Conservation (phyloP, 2,113 vertebrate genomes). For the Ctenomys sociabilis region DNA sequence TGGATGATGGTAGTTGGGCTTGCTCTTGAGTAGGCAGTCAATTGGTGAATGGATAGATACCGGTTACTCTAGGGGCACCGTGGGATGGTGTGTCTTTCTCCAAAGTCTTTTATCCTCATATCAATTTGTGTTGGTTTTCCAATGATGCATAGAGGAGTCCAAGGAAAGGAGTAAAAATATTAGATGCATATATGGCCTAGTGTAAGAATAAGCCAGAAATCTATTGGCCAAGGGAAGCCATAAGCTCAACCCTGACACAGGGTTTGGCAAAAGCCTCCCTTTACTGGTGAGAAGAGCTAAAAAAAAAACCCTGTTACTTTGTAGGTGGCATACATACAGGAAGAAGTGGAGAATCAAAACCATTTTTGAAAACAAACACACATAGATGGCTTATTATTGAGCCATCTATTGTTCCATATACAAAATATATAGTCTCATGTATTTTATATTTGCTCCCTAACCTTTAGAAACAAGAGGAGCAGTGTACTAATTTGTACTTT, state of each 20-base stretch:
- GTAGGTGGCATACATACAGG: background rate
- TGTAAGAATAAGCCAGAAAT: background rate
- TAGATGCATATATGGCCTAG: too few species aligned
- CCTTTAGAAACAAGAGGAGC: background rate
- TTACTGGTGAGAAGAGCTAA: background rate
- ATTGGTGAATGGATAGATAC: background rate
- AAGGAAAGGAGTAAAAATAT: background rate
- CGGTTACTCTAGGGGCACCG: background rate
- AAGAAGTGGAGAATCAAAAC: background rate
- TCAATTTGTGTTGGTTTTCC: background rate
- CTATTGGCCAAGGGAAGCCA: background rate
- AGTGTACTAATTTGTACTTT: background rate
- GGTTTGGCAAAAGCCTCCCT: background rate
- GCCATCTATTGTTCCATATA: background rate
- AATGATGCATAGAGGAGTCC: background rate
- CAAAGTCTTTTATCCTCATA: background rate
- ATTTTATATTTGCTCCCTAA: background rate
- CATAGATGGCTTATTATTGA: background rate
- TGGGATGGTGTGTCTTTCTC: background rate
- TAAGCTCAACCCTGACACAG: background rate
- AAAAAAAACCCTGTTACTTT: background rate
- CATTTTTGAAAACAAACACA: background rate
- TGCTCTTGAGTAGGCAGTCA: too few species aligned
- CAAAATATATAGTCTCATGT: background rate
- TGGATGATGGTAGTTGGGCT: background rate